phyloP scores from a whole-genome alignment of 2,888 invertebrate species.

The Hyposoter dolosus region DNA sequence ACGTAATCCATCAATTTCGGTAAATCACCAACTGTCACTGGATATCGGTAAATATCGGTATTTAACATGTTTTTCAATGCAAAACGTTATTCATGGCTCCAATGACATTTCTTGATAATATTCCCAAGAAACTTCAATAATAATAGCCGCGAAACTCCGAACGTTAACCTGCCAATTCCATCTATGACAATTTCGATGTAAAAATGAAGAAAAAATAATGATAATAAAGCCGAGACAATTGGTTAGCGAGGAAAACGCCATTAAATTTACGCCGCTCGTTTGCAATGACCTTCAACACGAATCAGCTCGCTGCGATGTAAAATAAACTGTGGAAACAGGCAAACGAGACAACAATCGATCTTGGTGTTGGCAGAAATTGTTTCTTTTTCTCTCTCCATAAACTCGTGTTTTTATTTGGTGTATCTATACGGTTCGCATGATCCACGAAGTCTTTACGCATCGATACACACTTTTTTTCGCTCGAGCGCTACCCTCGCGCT shows the following conservation, averaged over 20 bases:
- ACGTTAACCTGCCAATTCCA: neutral
- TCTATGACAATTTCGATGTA: neutral
- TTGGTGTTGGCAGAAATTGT: neutral
- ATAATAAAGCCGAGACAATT: neutral
- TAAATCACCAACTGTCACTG: neutral
- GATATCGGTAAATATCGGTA: neutral
- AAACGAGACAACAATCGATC: slow-evolving; percentile 6
- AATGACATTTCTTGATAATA: neutral
- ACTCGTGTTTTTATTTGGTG: neutral
- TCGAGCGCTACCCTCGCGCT: slow-evolving; percentile 8
- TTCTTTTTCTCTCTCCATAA: neutral
- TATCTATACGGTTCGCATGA: neutral
- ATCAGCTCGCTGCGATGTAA: neutral
- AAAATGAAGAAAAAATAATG: neutral
- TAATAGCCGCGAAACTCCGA: neutral
- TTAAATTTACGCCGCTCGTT: neutral
- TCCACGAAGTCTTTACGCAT: neutral
- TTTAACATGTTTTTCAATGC: neutral
- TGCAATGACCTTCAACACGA: neutral
- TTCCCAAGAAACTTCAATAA: neutral
- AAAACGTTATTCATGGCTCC: neutral
- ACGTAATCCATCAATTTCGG: neutral
- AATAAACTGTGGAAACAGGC: neutral
- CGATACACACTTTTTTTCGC: slow-evolving; percentile 14
- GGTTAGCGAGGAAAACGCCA: neutral